Evolutionary conservation across 2,888 invertebrate species (phyloP).

Genomic region (Nematopogon swammerdamellus): DNA sequence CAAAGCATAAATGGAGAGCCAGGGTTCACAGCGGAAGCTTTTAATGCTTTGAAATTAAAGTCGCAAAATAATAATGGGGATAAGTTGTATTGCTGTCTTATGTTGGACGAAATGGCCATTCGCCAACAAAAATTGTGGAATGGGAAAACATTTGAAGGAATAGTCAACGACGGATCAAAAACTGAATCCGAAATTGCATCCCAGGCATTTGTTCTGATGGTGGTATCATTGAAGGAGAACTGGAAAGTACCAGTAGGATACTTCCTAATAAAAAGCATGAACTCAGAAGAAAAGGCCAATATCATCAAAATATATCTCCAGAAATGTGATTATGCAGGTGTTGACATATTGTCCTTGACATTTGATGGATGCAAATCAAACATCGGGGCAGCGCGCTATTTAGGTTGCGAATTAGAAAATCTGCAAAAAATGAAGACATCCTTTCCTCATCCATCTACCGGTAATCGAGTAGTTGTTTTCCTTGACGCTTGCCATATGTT

Average conservation of each 20-base stretch:
- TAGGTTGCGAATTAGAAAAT: neutral
- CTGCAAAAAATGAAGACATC: neutral
- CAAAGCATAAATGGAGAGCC: slow-evolving; percentile 12
- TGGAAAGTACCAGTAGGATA: slow-evolving; percentile 16
- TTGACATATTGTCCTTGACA: neutral
- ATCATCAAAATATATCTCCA: neutral
- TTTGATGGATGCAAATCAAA: neutral
- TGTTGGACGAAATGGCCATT: slow-evolving; percentile 15
- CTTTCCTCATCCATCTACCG: neutral
- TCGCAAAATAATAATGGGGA: slow-evolving; percentile 1
- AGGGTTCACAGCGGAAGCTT: slow-evolving; percentile 13
- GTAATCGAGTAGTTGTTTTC: slow-evolving; percentile 1
- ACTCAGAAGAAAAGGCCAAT: slow-evolving; percentile 8
- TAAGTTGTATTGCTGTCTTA: slow-evolving; percentile 6
- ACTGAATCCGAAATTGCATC: no score
- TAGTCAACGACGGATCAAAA: no score
- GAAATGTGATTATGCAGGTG: neutral
- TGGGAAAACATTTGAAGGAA: slow-evolving; percentile 3
- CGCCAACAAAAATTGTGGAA: slow-evolving; percentile 10
- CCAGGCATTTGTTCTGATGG: slow-evolving; percentile 11
- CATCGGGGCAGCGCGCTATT: neutral
- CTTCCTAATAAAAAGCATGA: slow-evolving; percentile 13
- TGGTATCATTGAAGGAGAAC: slow-evolving; percentile 11
- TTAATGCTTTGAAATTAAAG: slow-evolving; percentile 7
- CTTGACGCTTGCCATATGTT: slow-evolving; percentile 8